These are phyloP conservation scores for Drosophila planitibia DNA, from an alignment of 2,888 invertebrate genomes.

Conservation along the genomic window DNA sequence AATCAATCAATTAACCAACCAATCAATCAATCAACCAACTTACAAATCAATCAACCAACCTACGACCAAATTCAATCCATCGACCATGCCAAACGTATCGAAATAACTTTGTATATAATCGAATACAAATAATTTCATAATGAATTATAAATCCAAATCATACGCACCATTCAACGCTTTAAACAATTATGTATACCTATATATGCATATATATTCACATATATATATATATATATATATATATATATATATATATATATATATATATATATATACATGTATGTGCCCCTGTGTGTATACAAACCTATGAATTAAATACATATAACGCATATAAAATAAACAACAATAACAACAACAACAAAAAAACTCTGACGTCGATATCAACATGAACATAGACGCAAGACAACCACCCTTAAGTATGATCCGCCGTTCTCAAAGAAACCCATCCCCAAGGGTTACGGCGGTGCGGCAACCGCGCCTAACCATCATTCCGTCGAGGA, in stretches of 20 bases:
- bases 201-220: constrained; percentile 6
- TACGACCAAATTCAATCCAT: constrained; percentile 41
- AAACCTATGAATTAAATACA: constrained; percentile 43
- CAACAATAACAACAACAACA: constrained; percentile 53
- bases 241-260: constrained; percentile 28
- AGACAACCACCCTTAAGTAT: constrained; percentile 94
- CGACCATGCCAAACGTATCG: constrained; percentile 44
- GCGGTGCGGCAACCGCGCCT: constrained; percentile 87
- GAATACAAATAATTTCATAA: constrained; percentile 56
- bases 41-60: constrained; percentile 43
- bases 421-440: constrained; percentile 95
- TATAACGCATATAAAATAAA: constrained; percentile 66
- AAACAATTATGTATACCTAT: constrained; percentile 40
- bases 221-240: constrained; percentile 36
- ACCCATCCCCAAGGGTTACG: constrained; percentile 90
- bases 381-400: constrained; percentile 88
- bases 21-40: constrained; percentile 43
- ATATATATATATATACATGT: constrained; percentile 39
- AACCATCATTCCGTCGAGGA: constrained; percentile 92
- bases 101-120: constrained; percentile 57
- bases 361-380: constrained; percentile 59
- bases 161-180: constrained; percentile 66
- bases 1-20: constrained; percentile 39
- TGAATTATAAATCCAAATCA: constrained; percentile 55
- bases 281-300: constrained; percentile 69